Conservation (phyloP, 2,888 invertebrate species). For the Chrysotoxum bicinctum region DNA sequence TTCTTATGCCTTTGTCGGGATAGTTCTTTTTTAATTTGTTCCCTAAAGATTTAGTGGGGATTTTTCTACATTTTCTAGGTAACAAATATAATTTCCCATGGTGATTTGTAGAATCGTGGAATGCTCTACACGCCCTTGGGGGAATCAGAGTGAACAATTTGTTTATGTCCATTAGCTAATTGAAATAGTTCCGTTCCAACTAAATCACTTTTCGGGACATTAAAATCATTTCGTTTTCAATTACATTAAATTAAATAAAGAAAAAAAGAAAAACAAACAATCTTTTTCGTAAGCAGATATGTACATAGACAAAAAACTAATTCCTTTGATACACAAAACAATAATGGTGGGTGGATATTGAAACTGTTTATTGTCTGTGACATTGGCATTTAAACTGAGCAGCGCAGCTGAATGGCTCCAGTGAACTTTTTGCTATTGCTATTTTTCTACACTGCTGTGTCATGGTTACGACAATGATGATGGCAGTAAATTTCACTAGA, state of each 20-base stretch:
- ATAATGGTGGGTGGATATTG: constrained; percentile 53
- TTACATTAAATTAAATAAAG: constrained; percentile 42
- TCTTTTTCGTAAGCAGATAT: background rate
- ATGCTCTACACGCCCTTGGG: background rate
- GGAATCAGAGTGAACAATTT: too few relatives aligned
- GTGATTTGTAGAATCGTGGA: background rate
- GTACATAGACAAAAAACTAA: background rate
- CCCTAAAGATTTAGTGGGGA: background rate
- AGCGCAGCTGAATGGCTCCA: constrained; percentile 30
- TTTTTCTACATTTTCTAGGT: background rate
- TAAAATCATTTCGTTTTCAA: constrained; percentile 29
- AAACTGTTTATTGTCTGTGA: constrained; percentile 60
- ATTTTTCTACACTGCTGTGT: constrained; percentile 10
- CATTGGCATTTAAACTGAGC: constrained; percentile 53
- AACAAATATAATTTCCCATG: background rate
- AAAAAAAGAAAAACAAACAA: background rate
- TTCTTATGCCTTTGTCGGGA: background rate
- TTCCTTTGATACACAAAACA: constrained; percentile 2
- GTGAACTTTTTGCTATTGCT: constrained; percentile 19
- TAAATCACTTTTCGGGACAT: constrained; percentile 18
- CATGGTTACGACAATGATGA: constrained; percentile 32
- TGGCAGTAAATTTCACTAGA: constrained; percentile 54
- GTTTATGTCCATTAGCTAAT: constrained; percentile 59
- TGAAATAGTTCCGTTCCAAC: constrained; percentile 43
- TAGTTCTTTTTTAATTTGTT: background rate